A percentile compares a stretch with the other conserved stretches of the same genome.
These are phyloP conservation scores for Channa argus DNA, from an alignment of 2,113 vertebrate species.

Conservation along the genomic window DNA sequence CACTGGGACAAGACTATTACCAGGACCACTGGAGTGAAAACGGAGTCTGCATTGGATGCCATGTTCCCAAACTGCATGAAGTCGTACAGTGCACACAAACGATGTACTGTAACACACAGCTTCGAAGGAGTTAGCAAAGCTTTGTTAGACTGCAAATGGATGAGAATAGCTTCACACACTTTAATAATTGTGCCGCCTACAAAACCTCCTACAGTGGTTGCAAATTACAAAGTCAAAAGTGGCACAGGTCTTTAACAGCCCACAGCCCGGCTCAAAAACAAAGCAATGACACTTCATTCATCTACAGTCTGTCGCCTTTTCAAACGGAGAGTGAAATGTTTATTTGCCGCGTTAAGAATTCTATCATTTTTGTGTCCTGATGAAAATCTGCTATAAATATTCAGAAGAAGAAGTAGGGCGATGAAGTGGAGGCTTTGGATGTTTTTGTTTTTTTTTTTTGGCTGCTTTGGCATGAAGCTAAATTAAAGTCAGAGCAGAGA, in stretches of 20 bases:
- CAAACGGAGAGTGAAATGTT: slow-evolving; percentile 1
- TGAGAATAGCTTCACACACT: slow-evolving; percentile 17
- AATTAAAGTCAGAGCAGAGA: slow-evolving; percentile 6
- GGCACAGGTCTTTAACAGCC: slow-evolving; percentile 49
- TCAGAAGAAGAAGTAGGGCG: neutral
- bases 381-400: slow-evolving; percentile 1
- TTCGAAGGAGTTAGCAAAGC: slow-evolving; percentile 12
- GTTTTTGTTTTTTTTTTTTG: neutral
- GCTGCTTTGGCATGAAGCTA: neutral
- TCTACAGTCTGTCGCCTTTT: slow-evolving; percentile 10
- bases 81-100: slow-evolving; percentile 13
- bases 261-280: slow-evolving; percentile 38
- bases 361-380: neutral
- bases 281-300: slow-evolving; percentile 24
- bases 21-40: slow-evolving; percentile 74
- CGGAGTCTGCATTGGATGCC: slow-evolving; percentile 39
- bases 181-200: slow-evolving; percentile 50
- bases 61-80: slow-evolving; percentile 48
- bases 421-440: neutral
- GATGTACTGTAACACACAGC: too few relatives aligned
- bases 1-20: slow-evolving; percentile 71
- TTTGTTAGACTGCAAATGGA: slow-evolving; percentile 14
- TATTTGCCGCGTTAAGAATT: too few relatives aligned
- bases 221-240: slow-evolving; percentile 52
- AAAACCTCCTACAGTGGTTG: slow-evolving; percentile 48